Percentiles rank a stretch among this genome's conserved stretches.
Conservation (phyloP, 2,797 vertebrate species). For the Enteromius paludinosus region DNA sequence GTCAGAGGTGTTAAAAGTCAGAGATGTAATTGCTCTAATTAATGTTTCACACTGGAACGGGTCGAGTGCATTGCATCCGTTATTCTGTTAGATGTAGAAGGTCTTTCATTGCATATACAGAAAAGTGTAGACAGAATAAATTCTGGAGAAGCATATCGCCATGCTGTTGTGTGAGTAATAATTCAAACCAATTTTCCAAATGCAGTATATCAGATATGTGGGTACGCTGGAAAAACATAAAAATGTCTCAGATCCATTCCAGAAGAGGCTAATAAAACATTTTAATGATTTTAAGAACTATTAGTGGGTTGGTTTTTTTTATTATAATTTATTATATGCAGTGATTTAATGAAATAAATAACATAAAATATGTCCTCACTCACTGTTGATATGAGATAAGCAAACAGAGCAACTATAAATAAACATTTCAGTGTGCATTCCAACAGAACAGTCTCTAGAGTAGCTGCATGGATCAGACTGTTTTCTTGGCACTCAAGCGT, state of each 20-base stretch:
- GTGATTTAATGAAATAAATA: not conserved
- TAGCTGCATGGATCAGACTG: not conserved
- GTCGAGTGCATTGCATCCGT: not conserved
- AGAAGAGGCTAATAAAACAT: not conserved
- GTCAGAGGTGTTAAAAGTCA: not conserved
- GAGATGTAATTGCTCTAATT: not conserved
- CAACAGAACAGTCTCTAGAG: not conserved
- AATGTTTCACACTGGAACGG: not conserved
- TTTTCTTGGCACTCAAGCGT: not conserved
- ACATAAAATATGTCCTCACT: not conserved
- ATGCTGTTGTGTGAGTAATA: not conserved
- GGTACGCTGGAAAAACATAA: not conserved
- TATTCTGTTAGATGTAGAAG: not conserved
- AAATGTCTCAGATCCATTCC: conserved; percentile 1
- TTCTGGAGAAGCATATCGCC: not conserved
- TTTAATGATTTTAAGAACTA: not conserved
- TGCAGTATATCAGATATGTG: not conserved
- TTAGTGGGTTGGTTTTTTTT: not conserved
- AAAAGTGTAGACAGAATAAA: not conserved
- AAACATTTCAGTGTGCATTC: not conserved
- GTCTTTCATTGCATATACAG: not conserved
- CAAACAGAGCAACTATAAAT: not conserved
- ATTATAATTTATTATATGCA: not conserved
- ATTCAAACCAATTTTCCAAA: conserved; percentile 17
- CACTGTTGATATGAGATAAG: not conserved